Evolutionary conservation across 2,797 vertebrate species (phyloP).

Genomic region (Lagorchestes hirsutus): DNA sequence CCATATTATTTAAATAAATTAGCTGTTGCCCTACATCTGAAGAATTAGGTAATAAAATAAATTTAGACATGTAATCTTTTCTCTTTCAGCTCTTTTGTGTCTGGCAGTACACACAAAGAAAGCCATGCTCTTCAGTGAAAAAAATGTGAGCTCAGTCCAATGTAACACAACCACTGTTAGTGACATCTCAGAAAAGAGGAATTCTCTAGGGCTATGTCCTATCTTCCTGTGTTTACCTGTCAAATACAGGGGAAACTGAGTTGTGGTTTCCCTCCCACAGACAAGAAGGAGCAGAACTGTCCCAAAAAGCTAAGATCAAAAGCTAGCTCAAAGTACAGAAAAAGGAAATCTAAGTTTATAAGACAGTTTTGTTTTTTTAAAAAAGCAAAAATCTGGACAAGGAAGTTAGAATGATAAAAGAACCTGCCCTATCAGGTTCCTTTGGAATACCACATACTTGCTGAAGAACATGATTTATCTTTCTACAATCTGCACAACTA

Average conservation of each 20-base stretch:
- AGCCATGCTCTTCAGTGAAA: neutral
- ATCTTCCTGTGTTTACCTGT: neutral
- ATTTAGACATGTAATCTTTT: neutral
- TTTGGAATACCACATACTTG: slow-evolving; percentile 54
- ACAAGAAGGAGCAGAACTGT: neutral
- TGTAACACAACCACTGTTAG: neutral
- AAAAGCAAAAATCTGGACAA: slow-evolving; percentile 46
- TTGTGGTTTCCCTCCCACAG: neutral
- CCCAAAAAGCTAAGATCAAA: neutral
- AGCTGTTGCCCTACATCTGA: neutral
- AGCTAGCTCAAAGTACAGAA: neutral
- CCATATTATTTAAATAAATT: neutral
- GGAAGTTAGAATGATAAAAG: slow-evolving; percentile 23
- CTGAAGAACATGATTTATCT: slow-evolving; percentile 16
- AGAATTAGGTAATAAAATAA: neutral
- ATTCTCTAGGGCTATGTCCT: neutral
- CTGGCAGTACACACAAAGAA: neutral
- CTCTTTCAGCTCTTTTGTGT: neutral
- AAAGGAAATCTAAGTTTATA: slow-evolving; percentile 61
- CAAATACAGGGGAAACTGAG: neutral
- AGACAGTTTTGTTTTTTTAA: neutral
- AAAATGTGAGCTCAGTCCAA: neutral
- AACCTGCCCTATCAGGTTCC: neutral
- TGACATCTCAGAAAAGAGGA: slow-evolving; percentile 18
- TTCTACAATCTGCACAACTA: neutral